These are phyloP conservation scores for Apodemia zela DNA, from an alignment of 2,888 invertebrate species.

Conservation along the genomic window DNA sequence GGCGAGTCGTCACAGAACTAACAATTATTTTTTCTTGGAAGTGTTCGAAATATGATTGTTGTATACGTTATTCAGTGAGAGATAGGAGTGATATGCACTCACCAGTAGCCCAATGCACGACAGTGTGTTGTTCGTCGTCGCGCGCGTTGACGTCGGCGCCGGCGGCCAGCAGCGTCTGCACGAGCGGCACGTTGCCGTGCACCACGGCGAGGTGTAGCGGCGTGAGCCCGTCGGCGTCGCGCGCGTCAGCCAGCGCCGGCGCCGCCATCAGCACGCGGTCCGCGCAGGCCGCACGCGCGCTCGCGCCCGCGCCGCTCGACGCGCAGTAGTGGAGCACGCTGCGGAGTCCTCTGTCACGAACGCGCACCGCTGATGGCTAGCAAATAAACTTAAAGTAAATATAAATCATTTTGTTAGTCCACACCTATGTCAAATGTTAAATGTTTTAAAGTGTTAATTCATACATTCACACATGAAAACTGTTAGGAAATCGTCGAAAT, in stretches of 20 bases:
- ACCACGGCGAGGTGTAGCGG: constrained; percentile 97
- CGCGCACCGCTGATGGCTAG: constrained; percentile 77
- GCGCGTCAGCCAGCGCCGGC: constrained; percentile 90
- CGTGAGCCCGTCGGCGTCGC: constrained; percentile 96
- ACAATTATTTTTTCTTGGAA: too few species aligned
- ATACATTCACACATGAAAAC: too few species aligned
- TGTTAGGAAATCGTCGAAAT: too few species aligned
- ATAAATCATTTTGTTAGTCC: background rate
- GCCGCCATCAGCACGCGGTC: constrained; percentile 92
- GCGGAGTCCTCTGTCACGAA: constrained; percentile 90
- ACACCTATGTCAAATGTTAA: background rate
- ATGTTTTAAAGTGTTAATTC: background rate
- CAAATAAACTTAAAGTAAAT: constrained; percentile 27
- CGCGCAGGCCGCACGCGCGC: constrained; percentile 91
- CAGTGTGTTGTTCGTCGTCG: constrained; percentile 96
- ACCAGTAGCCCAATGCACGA: constrained; percentile 99
- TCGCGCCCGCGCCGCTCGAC: constrained; percentile 88
- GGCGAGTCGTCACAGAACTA: too few species aligned
- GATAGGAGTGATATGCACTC: constrained; percentile 32
- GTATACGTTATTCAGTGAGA: too few species aligned
- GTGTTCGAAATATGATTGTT: too few species aligned
- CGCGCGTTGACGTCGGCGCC: constrained; percentile 94
- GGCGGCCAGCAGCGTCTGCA: constrained; percentile 91
- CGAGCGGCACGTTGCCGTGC: constrained; percentile 92
- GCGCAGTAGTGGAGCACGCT: constrained; percentile 97